Base-by-base conservation (phyloP, 2,113 vertebrate genomes). In the Acanthisitta chloris region DNA sequence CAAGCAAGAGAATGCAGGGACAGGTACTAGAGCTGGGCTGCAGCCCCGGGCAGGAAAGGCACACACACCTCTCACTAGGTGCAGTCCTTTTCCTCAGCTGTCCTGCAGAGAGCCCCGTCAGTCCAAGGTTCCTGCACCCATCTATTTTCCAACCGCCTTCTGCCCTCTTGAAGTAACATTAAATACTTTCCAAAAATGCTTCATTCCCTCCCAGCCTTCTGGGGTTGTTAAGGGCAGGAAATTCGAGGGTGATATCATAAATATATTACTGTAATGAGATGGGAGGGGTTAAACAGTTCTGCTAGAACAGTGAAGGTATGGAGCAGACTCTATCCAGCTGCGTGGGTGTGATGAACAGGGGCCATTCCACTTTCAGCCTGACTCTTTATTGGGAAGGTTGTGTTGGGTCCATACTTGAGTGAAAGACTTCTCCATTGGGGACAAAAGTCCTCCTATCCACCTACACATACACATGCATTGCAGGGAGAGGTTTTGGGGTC, bases 191-290 rank as follows among this genome's bases (percentile, higher is more conserved):
- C 81, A 88, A 93, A 90, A 96, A 86, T 1, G 7, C 85, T 92
- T 72, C 38, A 51, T 69, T 93, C 88, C 88, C 83, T 96, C 88
- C 88, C 81, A 95, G 81, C 94, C 90, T 96, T 40, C 88, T 96
- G 88, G 88, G 88, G 59, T 71, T 88, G 85, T 96, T 92, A 92
- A 93, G 88, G 82, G 88, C 90, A 97, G 90, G 94, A 90, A 96
- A 95, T 86, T 96, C 17, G 5, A 95, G 67, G 43, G 93, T 94
- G 93, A 93, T 95, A 96, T 93, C 92, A 97, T 92, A 94, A 96
- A 94, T 90, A 78, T 43, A 93, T 81, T 93, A 88, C 88, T 95
- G 71, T 92, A 96, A 96, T 93, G 92, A 96, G 92, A 78, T 94
- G 93, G 95, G 96, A 96, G 90, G 96, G 55, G 88, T 94, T 94